Percentiles rank a stretch among this genome's conserved stretches.
phyloP scores from a whole-genome alignment of 2,888 invertebrate genomes.

The Leptopterna dolabrata region DNA sequence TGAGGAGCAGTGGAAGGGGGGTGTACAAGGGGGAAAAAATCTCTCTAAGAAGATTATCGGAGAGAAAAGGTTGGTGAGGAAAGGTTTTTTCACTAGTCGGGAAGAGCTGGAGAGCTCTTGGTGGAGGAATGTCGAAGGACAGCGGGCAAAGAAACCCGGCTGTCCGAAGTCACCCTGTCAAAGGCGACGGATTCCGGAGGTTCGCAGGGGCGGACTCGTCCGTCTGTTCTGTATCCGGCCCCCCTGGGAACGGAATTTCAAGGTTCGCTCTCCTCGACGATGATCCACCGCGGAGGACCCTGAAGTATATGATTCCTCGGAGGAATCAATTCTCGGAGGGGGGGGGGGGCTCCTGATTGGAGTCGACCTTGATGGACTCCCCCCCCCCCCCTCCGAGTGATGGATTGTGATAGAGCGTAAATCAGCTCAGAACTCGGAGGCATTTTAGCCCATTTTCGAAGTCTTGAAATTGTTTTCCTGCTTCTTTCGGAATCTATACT shows the following conservation, averaged over 20 bases:
- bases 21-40: neutral
- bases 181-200: conserved; percentile 52
- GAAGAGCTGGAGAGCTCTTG: conserved; percentile 4
- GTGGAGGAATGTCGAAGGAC: conserved; percentile 51
- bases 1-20: neutral
- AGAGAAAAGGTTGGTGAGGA: conserved; percentile 27
- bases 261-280: neutral
- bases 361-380: neutral
- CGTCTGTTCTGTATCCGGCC: neutral
- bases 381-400: too few relatives aligned
- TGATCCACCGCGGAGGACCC: neutral
- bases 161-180: conserved; percentile 52
- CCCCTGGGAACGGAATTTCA: conserved; percentile 46
- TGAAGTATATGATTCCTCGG: neutral
- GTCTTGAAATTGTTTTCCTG: too few relatives aligned
- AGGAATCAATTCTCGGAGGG: neutral
- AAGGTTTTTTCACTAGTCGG: conserved; percentile 47
- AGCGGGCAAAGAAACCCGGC: conserved; percentile 47
- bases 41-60: conserved; percentile 8
- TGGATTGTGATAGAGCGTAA: too few relatives aligned
- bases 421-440: too few relatives aligned
- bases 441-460: too few relatives aligned
- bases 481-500: too few relatives aligned
- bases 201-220: conserved; percentile 37
- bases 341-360: too few relatives aligned